Conservation (phyloP, 2,797 vertebrate species). For the Danionella dracula region DNA sequence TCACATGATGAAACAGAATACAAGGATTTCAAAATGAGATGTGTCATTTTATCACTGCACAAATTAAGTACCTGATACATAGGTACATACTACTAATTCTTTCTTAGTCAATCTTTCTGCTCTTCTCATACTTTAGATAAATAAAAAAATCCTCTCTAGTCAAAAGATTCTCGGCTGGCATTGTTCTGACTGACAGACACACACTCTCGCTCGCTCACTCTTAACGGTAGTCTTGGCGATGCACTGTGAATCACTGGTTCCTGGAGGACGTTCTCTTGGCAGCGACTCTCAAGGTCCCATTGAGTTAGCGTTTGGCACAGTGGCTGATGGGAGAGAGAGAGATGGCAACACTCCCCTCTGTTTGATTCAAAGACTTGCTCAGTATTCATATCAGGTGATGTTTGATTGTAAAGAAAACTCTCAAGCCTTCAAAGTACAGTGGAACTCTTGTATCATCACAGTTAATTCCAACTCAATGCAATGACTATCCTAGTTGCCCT, state of each 20-base stretch:
- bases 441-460: slow-evolving; percentile 11
- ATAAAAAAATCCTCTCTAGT: slow-evolving; percentile 53
- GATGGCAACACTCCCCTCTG: slow-evolving; percentile 6
- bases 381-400: slow-evolving; percentile 38
- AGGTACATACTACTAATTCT: slow-evolving; percentile 34
- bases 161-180: slow-evolving; percentile 74
- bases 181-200: slow-evolving; percentile 53
- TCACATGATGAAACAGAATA: neutral
- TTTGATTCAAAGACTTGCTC: slow-evolving; percentile 26
- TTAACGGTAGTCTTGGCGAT: slow-evolving; percentile 52
- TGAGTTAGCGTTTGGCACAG: slow-evolving; percentile 38
- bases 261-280: slow-evolving; percentile 55
- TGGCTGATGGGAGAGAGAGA: slow-evolving; percentile 10
- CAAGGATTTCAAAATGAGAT: slow-evolving; percentile 1
- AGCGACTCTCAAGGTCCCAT: slow-evolving; percentile 68
- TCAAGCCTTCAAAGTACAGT: slow-evolving; percentile 38
- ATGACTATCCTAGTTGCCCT: slow-evolving; percentile 37
- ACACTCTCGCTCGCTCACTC: slow-evolving; percentile 29
- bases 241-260: slow-evolving; percentile 61
- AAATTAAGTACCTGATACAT: neutral
- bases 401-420: slow-evolving; percentile 21
- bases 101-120: slow-evolving; percentile 31
- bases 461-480: slow-evolving; percentile 15
- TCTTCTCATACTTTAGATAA: slow-evolving; percentile 32
- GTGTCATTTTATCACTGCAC: neutral